phyloP scores from a whole-genome alignment of 1,140 invertebrate species.

The Popillia japonica region DNA sequence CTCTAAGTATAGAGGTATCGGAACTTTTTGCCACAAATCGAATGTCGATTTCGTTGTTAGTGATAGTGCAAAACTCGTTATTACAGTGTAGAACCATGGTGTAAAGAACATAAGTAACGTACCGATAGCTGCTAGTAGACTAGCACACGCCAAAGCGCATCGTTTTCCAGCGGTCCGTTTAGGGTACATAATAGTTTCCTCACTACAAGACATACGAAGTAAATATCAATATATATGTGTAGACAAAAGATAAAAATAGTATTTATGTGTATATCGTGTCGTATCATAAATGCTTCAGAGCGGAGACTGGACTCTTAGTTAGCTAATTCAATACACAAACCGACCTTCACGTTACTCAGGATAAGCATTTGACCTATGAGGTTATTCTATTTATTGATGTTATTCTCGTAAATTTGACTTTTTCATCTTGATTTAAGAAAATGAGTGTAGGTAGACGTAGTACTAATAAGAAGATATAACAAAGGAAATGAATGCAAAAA shows the following conservation, averaged over 20 bases:
- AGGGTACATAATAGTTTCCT: not conserved
- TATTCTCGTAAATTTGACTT: constrained; percentile 12
- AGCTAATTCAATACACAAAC: not conserved
- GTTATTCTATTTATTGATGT: not conserved
- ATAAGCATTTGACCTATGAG: constrained; percentile 24
- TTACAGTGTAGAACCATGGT: constrained; percentile 20
- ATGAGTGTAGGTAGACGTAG: constrained; percentile 7
- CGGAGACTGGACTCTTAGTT: not conserved
- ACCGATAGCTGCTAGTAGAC: constrained; percentile 3
- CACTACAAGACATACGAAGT: not conserved
- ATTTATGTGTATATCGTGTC: constrained; percentile 13
- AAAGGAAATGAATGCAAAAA: not conserved
- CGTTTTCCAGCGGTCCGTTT: not conserved
- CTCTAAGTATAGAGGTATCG: constrained; percentile 63
- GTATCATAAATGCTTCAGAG: not conserved
- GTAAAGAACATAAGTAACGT: constrained; percentile 3
- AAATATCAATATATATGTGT: not conserved
- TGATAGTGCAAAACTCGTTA: not conserved
- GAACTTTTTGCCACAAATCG: constrained; percentile 37
- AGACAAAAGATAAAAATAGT: not conserved
- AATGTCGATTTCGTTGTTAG: not conserved
- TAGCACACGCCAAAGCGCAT: not conserved
- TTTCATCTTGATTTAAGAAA: not conserved
- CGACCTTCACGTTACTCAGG: not conserved
- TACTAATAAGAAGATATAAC: not conserved